phyloP scores from a whole-genome alignment of 2,113 vertebrate genomes.

The Stomatorhinus ivindoensis region DNA sequence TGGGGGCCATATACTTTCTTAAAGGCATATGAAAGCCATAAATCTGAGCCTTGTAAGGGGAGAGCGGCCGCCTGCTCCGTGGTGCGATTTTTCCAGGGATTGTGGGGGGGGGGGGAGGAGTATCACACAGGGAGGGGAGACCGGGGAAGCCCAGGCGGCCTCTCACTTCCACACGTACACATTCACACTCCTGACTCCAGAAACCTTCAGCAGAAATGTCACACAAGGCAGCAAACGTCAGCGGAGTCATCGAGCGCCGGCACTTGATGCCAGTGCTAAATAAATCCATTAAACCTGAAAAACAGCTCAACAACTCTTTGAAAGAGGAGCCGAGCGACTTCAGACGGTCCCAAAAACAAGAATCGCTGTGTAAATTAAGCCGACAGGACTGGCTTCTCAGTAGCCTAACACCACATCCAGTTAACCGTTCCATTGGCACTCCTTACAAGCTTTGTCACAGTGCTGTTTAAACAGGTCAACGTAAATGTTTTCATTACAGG shows the following conservation, averaged over 20 bases:
- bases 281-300: not conserved
- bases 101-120: not conserved
- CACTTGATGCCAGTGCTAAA: not conserved
- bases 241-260: not conserved
- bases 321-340: slow-evolving; percentile 32
- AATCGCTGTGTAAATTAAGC: not conserved
- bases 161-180: not conserved
- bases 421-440: slow-evolving; percentile 65
- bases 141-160: not conserved
- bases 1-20: slow-evolving; percentile 75
- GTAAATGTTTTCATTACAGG: slow-evolving; percentile 69
- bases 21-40: slow-evolving; percentile 76
- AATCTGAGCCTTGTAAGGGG: slow-evolving; percentile 65
- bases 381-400: slow-evolving; percentile 51
- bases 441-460: slow-evolving; percentile 62
- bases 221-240: not conserved
- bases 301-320: not conserved
- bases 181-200: not conserved
- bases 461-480: slow-evolving; percentile 62
- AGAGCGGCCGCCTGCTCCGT: slow-evolving; percentile 24
- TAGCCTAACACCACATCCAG: slow-evolving; percentile 56
- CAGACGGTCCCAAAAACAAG: not conserved
- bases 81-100: slow-evolving; percentile 47
- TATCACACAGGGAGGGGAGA: not conserved
- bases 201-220: not conserved